Evolutionary conservation across 2,888 invertebrate species (phyloP), one percentile per base, ranked within the genome.

Genomic region (Allacma fusca): DNA sequence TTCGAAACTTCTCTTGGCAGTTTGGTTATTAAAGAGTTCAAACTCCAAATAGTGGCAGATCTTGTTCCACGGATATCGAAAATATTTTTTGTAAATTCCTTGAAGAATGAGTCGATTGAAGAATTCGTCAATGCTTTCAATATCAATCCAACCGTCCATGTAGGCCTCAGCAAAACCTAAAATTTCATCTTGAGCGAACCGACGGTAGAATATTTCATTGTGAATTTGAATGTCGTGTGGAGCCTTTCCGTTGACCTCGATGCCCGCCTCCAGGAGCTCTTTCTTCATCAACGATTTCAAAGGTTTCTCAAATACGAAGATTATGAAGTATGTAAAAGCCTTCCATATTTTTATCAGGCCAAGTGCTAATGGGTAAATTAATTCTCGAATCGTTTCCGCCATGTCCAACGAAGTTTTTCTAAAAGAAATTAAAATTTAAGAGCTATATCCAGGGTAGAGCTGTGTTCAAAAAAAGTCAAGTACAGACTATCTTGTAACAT

Each of bases 101-200:
- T n/a, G n/a, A n/a, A n/a, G 9, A n/a, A 59, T 59, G 5, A 59
- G 19, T 23, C n/a, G 9, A n/a, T 59, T 21, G n/a, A 59, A 59
- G 59, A 59, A 59, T n/a, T 34, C 80, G 24, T 79, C 80, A 1
- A 80, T 80, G 69, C 59, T 59, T 21, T 59, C 12, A n/a, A 19
- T 21, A n/a, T 59, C 59, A 23, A 59, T 21, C 70, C 68, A 69
- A 0, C 79, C 79, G 19, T 79, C 73, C 79, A 79, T 79, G 74
- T 79, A 79, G 50, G 74, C 44, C 44, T 79, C 79, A 21, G 77
- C 79, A 16, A 79, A 9, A 16, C 77, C 79, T 2, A 79, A 34
- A 1, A 77, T 73, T 24, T 59, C 67, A 64, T 79, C 74, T 5
- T 73, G 57, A 23, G 69, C 69, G 7, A 79, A 21, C 21, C 77